These are phyloP conservation scores for Gymnocypris eckloni DNA, from an alignment of 2,797 vertebrate genomes.

Conservation along the genomic window DNA sequence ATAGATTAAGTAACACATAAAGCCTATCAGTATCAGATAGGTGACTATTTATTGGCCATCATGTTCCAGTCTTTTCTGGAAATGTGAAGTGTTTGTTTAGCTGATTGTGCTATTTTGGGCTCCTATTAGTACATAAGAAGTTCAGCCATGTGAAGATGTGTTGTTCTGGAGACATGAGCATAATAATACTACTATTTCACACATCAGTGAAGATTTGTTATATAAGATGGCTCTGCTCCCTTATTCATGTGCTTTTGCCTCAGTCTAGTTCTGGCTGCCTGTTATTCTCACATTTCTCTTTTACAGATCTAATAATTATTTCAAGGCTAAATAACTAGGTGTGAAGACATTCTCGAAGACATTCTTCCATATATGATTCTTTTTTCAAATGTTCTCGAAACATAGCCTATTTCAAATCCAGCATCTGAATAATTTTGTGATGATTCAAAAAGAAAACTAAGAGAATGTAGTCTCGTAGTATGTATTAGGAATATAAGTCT, in stretches of 20 bases:
- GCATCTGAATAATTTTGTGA: not conserved
- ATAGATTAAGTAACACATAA: constrained; percentile 15
- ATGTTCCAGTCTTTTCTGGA: constrained; percentile 7
- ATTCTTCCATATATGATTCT: not conserved
- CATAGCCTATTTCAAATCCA: not conserved
- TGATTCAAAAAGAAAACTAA: not conserved
- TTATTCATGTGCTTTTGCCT: not conserved
- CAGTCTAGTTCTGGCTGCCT: constrained; percentile 1
- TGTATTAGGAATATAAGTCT: not conserved
- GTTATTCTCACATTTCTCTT: not conserved
- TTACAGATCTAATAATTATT: not conserved
- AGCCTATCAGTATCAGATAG: not conserved
- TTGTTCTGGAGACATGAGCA: constrained; percentile 12
- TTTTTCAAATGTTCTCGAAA: constrained; percentile 1
- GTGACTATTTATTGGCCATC: not conserved
- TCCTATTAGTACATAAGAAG: not conserved
- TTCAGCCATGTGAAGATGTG: not conserved
- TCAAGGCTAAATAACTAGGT: not conserved
- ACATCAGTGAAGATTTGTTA: constrained; percentile 17
- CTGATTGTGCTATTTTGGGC: not conserved
- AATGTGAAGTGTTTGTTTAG: not conserved
- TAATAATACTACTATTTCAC: not conserved
- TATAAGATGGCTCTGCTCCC: not conserved
- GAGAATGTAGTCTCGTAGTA: not conserved
- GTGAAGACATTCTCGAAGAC: not conserved